These are phyloP conservation scores for Periphyllus acericola DNA, from an alignment of 2,888 invertebrate species.

Conservation along the genomic window DNA sequence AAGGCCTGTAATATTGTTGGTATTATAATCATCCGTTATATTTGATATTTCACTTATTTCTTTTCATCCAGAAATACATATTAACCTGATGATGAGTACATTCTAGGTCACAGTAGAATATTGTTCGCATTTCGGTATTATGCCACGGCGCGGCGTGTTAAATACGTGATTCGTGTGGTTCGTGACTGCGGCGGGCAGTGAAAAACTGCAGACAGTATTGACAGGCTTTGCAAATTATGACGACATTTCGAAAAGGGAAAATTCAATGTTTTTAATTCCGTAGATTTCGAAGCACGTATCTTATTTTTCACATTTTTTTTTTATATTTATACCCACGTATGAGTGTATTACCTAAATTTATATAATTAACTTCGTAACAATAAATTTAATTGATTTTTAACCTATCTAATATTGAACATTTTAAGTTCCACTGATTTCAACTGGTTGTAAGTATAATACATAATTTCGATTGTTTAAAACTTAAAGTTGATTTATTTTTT, in stretches of 20 bases:
- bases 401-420: too few species aligned
- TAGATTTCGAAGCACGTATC: too few species aligned
- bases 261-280: background rate
- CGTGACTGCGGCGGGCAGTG: background rate
- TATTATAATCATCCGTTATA: conserved; percentile 17
- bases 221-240: conserved; percentile 27
- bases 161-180: background rate
- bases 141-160: background rate
- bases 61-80: conserved; percentile 29
- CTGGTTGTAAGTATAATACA: too few species aligned
- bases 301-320: too few species aligned
- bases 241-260: conserved; percentile 19
- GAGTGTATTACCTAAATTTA: too few species aligned
- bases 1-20: background rate
- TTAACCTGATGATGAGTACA: conserved; percentile 14
- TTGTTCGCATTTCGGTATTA: conserved; percentile 36
- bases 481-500: too few species aligned
- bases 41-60: conserved; percentile 43
- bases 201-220: conserved; percentile 5
- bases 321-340: too few species aligned
- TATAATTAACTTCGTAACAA: too few species aligned
- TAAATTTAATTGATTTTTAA: too few species aligned
- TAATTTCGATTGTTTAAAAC: too few species aligned
- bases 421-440: too few species aligned
- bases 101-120: conserved; percentile 32